Percentiles rank a stretch among this genome's conserved stretches.
These are phyloP conservation scores for Baccha elongata DNA, from an alignment of 2,888 invertebrate species.

Conservation along the genomic window DNA sequence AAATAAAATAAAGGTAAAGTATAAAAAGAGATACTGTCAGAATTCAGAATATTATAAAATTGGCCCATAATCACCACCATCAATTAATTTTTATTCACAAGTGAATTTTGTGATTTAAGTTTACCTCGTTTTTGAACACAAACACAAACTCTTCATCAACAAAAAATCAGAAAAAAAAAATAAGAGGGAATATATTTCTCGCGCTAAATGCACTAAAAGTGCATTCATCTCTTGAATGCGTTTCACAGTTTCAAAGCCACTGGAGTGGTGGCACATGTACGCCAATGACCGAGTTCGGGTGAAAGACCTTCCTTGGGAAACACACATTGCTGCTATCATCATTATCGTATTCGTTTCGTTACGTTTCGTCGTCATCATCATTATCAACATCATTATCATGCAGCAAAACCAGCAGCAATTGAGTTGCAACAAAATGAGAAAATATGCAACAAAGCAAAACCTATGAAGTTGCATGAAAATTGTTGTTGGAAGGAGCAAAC, in stretches of 20 bases:
- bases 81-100: slow-evolving; percentile 11
- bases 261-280: slow-evolving; percentile 80
- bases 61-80: slow-evolving; percentile 17
- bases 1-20: slow-evolving; percentile 38
- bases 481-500: slow-evolving; percentile 36
- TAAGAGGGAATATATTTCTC: slow-evolving; percentile 52
- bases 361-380: slow-evolving; percentile 35
- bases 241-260: slow-evolving; percentile 70
- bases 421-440: slow-evolving; percentile 34
- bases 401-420: slow-evolving; percentile 11
- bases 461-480: slow-evolving; percentile 23
- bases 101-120: slow-evolving; percentile 20
- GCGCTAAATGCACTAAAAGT: slow-evolving; percentile 71
- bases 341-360: slow-evolving; percentile 80
- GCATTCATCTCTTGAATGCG: slow-evolving; percentile 73
- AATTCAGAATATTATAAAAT: not conserved
- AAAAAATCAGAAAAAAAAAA: not conserved
- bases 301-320: slow-evolving; percentile 82
- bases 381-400: slow-evolving; percentile 36
- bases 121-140: slow-evolving; percentile 30
- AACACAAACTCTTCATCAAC: slow-evolving; percentile 18
- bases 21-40: not conserved
- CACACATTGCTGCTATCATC: slow-evolving; percentile 78
- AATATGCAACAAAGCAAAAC: slow-evolving; percentile 27
- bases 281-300: slow-evolving; percentile 83